phyloP scores from a whole-genome alignment of 2,797 vertebrate genomes.

The Spea hammondii region DNA sequence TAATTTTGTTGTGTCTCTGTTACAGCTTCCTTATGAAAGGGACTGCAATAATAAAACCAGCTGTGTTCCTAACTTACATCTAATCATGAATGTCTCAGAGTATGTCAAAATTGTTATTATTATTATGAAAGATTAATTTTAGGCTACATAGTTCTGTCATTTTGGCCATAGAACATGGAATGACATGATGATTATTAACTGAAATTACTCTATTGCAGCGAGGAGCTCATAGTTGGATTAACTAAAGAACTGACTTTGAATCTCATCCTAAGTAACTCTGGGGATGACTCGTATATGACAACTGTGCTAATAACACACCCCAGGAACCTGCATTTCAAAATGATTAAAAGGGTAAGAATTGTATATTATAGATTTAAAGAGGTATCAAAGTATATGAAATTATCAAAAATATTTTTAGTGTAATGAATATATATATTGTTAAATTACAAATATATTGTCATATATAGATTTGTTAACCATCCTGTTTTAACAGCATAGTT shows the following conservation, averaged over 20 bases:
- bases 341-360: conserved; percentile 58
- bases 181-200: neutral
- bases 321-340: conserved; percentile 59
- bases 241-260: conserved; percentile 59
- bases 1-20: conserved; percentile 35
- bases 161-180: neutral
- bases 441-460: too few relatives aligned
- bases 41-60: conserved; percentile 57
- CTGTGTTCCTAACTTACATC: conserved; percentile 60
- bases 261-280: conserved; percentile 60
- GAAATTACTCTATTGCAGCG: conserved; percentile 39
- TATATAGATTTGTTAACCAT: too few relatives aligned
- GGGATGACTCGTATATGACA: conserved; percentile 67
- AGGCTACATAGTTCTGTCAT: too few relatives aligned
- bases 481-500: too few relatives aligned
- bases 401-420: too few relatives aligned
- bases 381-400: too few relatives aligned
- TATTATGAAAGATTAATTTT: too few relatives aligned
- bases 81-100: conserved; percentile 58
- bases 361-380: too few relatives aligned
- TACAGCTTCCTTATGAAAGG: conserved; percentile 67
- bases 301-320: conserved; percentile 64
- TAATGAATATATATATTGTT: too few relatives aligned
- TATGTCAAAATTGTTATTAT: conserved; percentile 46
- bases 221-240: conserved; percentile 60